A percentile compares a stretch with the other conserved stretches of the same genome.
Conservation (phyloP, 2,888 invertebrate species). For the Drosophila leonis region DNA sequence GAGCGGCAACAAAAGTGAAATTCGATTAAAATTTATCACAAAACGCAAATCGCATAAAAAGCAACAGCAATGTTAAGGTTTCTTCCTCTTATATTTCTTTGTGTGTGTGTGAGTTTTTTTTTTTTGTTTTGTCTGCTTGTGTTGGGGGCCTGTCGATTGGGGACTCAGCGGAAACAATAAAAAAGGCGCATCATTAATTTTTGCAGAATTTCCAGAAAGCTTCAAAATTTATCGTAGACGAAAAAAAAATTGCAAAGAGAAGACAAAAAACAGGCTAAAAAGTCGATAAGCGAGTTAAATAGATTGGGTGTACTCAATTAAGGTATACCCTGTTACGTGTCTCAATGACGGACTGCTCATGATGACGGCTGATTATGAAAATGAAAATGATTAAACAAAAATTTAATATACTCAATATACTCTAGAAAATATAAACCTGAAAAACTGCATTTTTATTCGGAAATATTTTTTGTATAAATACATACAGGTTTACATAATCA, state of each 20-base stretch:
- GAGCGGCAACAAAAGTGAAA: conserved; percentile 58
- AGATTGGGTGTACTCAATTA: conserved; percentile 15
- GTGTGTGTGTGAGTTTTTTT: no score
- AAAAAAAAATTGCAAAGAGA: conserved; percentile 29
- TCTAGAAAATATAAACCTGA: no score
- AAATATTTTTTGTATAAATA: no score
- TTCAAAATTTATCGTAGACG: conserved; percentile 64
- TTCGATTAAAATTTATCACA: conserved; percentile 75
- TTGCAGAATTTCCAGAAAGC: conserved; percentile 46
- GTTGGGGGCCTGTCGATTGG: conserved; percentile 6
- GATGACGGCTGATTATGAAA: no score
- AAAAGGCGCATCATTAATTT: conserved; percentile 76
- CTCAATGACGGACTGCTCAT: no score
- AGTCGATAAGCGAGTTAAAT: conserved; percentile 12
- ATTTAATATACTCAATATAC: neutral
- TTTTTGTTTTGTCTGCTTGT: neutral
- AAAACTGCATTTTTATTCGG: no score
- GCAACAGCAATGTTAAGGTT: conserved; percentile 37
- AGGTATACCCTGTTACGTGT: conserved; percentile 12
- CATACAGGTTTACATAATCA: no score
- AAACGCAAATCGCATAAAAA: conserved; percentile 64
- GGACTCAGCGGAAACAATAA: conserved; percentile 46
- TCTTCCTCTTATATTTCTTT: conserved; percentile 3
- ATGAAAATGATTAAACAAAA: no score
- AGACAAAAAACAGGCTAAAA: neutral